Conservation (phyloP, 1,140 invertebrate genomes). For the Atopsyche davidsoni region DNA sequence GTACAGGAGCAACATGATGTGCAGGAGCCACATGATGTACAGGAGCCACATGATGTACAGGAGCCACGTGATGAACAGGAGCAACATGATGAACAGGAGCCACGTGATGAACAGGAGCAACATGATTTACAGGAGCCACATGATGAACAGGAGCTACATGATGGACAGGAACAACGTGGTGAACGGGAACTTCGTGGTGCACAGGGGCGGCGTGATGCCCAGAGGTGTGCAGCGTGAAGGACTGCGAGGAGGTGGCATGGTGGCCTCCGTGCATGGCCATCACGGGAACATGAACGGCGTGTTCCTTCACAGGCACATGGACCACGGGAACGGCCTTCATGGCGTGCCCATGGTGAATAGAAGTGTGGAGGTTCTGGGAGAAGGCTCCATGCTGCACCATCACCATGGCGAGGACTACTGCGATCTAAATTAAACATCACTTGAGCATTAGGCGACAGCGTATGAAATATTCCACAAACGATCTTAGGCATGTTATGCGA, state of each 20-base stretch:
- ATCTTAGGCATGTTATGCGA: too few relatives aligned
- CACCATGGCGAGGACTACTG: too few relatives aligned
- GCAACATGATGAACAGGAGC: conserved; percentile 32
- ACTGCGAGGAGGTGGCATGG: not conserved
- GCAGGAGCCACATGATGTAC: conserved; percentile 29
- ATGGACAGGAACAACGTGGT: not conserved
- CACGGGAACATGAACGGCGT: too few relatives aligned
- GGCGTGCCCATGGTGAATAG: too few relatives aligned
- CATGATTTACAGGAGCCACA: not conserved
- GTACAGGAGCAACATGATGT: conserved; percentile 27
- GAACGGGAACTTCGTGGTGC: not conserved
- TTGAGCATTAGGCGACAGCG: too few relatives aligned
- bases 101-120: not conserved
- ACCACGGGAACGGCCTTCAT: too few relatives aligned
- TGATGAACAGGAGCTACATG: not conserved
- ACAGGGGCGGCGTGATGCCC: conserved; percentile 6
- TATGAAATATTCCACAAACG: too few relatives aligned
- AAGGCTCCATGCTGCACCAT: too few relatives aligned
- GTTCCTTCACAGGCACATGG: too few relatives aligned
- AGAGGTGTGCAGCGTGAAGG: conserved; percentile 10
- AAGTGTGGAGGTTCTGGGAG: too few relatives aligned
- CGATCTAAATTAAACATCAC: too few relatives aligned
- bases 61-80: conserved; percentile 26
- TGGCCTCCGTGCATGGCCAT: not conserved
- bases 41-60: conserved; percentile 27